These are phyloP conservation scores for Eurytoma adleriae DNA, from an alignment of 2,888 invertebrate species.

Conservation along the genomic window DNA sequence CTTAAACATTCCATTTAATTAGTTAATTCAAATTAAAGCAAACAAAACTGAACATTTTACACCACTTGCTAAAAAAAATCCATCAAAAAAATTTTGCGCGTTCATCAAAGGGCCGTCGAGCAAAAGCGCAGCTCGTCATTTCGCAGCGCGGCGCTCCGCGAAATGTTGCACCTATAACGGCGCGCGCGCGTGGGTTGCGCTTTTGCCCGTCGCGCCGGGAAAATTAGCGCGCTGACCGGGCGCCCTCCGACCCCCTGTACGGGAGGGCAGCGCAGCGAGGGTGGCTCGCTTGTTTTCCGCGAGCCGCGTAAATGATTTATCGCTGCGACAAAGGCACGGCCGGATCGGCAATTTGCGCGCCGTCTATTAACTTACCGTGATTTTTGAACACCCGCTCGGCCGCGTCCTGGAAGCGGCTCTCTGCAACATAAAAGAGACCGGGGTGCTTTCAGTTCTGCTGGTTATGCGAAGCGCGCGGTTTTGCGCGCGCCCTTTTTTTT, in stretches of 20 bases:
- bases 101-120: too few species aligned
- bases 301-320: slow-evolving; percentile 47
- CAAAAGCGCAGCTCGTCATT: neutral
- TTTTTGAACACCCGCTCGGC: slow-evolving; percentile 11
- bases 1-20: too few species aligned
- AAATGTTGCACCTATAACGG: slow-evolving; percentile 44
- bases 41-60: too few species aligned
- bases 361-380: slow-evolving; percentile 46
- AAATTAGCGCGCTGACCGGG: slow-evolving; percentile 10
- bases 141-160: slow-evolving; percentile 30
- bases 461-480: neutral
- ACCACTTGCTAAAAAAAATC: too few species aligned
- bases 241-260: neutral
- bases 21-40: too few species aligned
- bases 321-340: slow-evolving; percentile 1
- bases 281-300: slow-evolving; percentile 41
- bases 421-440: slow-evolving; percentile 61
- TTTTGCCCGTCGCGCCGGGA: slow-evolving; percentile 29
- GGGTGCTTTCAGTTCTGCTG: neutral
- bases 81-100: too few species aligned
- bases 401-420: slow-evolving; percentile 34
- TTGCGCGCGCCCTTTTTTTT: neutral
- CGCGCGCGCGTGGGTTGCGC: slow-evolving; percentile 20
- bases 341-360: slow-evolving; percentile 35
- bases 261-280: neutral